phyloP scores from a whole-genome alignment of 2,888 invertebrate genomes.

The Athalia cordata region DNA sequence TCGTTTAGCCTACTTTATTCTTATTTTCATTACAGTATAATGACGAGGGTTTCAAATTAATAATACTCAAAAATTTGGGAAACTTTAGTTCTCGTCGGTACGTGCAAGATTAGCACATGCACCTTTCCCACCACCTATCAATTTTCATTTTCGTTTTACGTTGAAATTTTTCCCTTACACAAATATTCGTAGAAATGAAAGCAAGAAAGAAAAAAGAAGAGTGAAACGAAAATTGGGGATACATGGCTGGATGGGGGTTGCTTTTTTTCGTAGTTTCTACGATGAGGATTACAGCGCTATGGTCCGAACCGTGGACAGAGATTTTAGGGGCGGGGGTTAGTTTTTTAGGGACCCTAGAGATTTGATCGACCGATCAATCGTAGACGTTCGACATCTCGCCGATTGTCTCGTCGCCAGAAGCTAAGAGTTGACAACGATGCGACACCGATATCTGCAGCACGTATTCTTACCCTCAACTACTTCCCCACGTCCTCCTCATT shows the following conservation, averaged over 20 bases:
- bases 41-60: too few species aligned
- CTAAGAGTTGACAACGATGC: slow-evolving; percentile 35
- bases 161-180: too few species aligned
- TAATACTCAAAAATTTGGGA: too few species aligned
- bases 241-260: neutral
- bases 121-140: too few species aligned
- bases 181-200: too few species aligned
- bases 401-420: slow-evolving; percentile 27
- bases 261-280: neutral
- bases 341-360: slow-evolving; percentile 21
- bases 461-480: neutral
- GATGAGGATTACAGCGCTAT: slow-evolving; percentile 2
- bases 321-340: neutral
- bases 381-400: slow-evolving; percentile 3
- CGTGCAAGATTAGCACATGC: too few species aligned
- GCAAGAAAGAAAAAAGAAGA: neutral
- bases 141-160: too few species aligned
- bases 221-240: neutral
- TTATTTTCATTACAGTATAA: too few species aligned
- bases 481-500: too few species aligned
- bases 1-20: too few species aligned
- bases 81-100: too few species aligned
- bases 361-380: slow-evolving; percentile 35
- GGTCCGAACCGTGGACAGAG: neutral
- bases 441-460: slow-evolving; percentile 39